Conservation (phyloP, 2,113 vertebrate genomes). For the Urocynchramus pylzowi region DNA sequence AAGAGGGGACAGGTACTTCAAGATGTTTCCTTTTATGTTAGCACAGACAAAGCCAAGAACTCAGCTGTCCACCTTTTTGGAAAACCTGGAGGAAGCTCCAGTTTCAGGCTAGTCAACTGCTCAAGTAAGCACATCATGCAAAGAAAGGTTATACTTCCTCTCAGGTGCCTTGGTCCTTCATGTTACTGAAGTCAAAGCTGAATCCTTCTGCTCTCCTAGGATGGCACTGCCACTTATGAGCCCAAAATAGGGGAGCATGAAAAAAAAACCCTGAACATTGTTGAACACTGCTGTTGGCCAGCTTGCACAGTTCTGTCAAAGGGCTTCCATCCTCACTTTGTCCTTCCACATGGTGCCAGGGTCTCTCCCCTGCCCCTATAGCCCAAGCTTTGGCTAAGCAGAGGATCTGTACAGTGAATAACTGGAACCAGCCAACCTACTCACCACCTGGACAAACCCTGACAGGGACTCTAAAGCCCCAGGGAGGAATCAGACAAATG, state of each 20-base stretch:
- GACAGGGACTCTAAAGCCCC: neutral
- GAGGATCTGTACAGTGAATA: constrained; percentile 7
- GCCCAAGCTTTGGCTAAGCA: neutral
- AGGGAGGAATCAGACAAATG: neutral
- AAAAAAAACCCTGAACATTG: neutral
- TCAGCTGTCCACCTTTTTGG: neutral
- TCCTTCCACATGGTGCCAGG: neutral
- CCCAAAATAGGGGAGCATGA: neutral
- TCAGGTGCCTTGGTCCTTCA: neutral
- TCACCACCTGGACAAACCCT: neutral
- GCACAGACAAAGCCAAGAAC: neutral
- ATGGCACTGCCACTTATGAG: neutral
- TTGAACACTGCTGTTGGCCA: neutral
- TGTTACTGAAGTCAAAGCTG: neutral
- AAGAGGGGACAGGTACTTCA: neutral
- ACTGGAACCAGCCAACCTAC: constrained; percentile 35
- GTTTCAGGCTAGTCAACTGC: neutral
- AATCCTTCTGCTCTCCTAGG: neutral
- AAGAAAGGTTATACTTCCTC: neutral
- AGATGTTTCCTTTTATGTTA: neutral
- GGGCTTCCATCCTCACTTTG: neutral
- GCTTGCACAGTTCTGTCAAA: neutral
- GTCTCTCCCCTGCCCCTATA: neutral
- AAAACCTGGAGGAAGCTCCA: neutral
- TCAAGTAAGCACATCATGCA: neutral